Percentiles rank a stretch among this genome's conserved stretches.
These are phyloP conservation scores for Volucella inflata DNA, from an alignment of 2,888 invertebrate species.

Conservation along the genomic window DNA sequence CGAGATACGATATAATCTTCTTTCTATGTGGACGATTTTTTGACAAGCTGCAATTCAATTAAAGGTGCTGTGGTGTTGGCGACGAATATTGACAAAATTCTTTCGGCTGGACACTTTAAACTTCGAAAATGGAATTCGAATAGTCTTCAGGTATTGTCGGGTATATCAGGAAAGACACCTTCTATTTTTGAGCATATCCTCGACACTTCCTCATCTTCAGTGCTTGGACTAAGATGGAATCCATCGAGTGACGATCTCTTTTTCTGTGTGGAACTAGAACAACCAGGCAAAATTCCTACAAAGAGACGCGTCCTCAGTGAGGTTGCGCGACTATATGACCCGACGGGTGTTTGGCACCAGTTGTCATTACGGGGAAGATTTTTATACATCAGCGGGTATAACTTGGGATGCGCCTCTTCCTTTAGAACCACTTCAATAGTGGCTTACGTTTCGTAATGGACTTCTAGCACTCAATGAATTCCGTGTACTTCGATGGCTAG, in stretches of 20 bases:
- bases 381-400: constrained; percentile 33
- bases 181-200: not conserved
- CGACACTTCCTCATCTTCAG: constrained; percentile 5
- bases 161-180: not conserved
- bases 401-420: constrained; percentile 38
- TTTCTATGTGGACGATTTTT: too few relatives aligned
- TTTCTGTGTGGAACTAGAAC: not conserved
- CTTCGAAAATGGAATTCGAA: too few relatives aligned
- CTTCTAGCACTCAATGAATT: not conserved
- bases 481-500: constrained; percentile 9
- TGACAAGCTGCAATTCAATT: too few relatives aligned
- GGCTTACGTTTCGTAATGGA: constrained; percentile 21
- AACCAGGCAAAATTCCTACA: not conserved
- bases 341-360: constrained; percentile 36
- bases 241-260: constrained; percentile 18
- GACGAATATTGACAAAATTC: too few relatives aligned
- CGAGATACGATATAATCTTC: too few relatives aligned
- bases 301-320: constrained; percentile 31
- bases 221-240: constrained; percentile 38
- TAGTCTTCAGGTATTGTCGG: constrained; percentile 3
- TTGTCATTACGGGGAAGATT: constrained; percentile 35
- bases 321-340: constrained; percentile 38
- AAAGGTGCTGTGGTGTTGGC: too few relatives aligned
- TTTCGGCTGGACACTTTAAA: too few relatives aligned
- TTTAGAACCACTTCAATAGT: not conserved